phyloP scores from a whole-genome alignment of 2,888 invertebrate species.

The Epinotia brunnichana region DNA sequence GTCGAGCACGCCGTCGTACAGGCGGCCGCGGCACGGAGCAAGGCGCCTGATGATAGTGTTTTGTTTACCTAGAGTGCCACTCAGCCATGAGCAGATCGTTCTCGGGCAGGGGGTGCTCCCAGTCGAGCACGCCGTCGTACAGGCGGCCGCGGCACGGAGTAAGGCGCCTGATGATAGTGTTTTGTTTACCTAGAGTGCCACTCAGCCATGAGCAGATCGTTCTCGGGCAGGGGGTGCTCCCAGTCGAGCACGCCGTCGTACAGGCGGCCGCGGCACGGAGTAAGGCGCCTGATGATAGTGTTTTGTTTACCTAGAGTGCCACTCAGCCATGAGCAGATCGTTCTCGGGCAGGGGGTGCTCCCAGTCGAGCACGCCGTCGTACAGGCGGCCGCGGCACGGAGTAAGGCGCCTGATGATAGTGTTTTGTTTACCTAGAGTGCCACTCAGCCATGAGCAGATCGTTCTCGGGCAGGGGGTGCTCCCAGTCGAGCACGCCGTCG shows the following conservation, averaged over 20 bases:
- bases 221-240: constrained; percentile 96
- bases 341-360: constrained; percentile 95
- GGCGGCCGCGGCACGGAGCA: constrained; percentile 93
- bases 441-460: constrained; percentile 93
- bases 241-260: constrained; percentile 98
- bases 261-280: constrained; percentile 94
- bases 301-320: constrained; percentile 89
- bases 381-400: constrained; percentile 93
- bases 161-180: too few relatives aligned
- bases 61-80: constrained; percentile 90
- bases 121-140: constrained; percentile 96
- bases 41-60: too few relatives aligned
- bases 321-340: constrained; percentile 92
- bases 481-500: constrained; percentile 99
- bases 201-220: constrained; percentile 92
- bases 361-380: constrained; percentile 98
- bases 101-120: constrained; percentile 97
- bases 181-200: constrained; percentile 90
- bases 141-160: constrained; percentile 94
- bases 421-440: constrained; percentile 88
- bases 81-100: constrained; percentile 92
- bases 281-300: too few relatives aligned
- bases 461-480: constrained; percentile 94
- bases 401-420: too few relatives aligned
- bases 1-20: constrained; percentile 96